Percentiles rank a stretch among this genome's conserved stretches.
Evolutionary conservation across 2,113 vertebrate genomes (phyloP).

Genomic region (Dendropsophus ebraccatus): DNA sequence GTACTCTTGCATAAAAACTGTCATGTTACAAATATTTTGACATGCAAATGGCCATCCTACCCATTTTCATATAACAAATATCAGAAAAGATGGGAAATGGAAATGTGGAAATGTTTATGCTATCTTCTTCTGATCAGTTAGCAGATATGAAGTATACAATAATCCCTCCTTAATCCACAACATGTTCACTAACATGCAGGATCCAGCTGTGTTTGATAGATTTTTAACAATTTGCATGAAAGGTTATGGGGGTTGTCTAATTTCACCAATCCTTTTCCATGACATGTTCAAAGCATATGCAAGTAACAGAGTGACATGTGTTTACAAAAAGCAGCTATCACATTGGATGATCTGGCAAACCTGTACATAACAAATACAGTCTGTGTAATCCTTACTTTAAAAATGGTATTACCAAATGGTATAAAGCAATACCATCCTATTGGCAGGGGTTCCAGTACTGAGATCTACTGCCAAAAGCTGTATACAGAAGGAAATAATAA

Average conservation of each 20-base stretch:
- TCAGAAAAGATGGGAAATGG: not conserved
- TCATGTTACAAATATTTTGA: not conserved
- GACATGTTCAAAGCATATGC: not conserved
- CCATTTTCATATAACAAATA: not conserved
- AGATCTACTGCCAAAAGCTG: no score
- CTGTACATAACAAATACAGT: not conserved
- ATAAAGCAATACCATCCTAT: not conserved
- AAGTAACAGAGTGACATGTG: not conserved
- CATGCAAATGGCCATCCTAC: not conserved
- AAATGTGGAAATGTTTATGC: not conserved
- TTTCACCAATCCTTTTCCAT: not conserved
- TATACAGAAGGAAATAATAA: not conserved
- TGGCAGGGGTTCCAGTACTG: not conserved
- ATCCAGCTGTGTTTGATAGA: no score
- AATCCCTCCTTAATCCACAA: not conserved
- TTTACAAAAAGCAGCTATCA: not conserved
- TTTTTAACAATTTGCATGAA: not conserved
- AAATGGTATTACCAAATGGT: not conserved
- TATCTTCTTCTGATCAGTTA: not conserved
- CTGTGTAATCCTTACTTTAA: not conserved
- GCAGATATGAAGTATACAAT: not conserved
- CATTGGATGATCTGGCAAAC: not conserved
- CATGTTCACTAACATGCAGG: not conserved
- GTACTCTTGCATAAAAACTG: not conserved
- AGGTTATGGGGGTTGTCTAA: not conserved